These are phyloP conservation scores for Epinotia nisella DNA, from an alignment of 2,888 invertebrate genomes.

Conservation along the genomic window DNA sequence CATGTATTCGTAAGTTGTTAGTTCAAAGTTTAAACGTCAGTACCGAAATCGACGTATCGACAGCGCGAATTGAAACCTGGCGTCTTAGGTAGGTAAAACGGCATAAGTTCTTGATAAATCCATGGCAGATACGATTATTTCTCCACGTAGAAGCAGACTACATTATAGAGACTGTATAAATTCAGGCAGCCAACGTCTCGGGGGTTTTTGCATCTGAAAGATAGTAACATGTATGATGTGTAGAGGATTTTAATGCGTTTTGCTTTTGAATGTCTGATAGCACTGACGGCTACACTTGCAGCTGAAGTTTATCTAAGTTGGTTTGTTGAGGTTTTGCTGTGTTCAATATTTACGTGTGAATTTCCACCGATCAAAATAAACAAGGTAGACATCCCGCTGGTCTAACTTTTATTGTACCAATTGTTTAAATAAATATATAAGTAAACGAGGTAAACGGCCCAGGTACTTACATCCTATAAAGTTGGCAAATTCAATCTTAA, in stretches of 20 bases:
- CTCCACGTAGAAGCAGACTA: neutral
- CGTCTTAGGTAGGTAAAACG: neutral
- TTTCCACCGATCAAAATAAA: neutral
- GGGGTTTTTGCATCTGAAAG: neutral
- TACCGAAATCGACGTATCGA: slow-evolving; percentile 18
- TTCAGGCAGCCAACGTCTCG: slow-evolving; percentile 12
- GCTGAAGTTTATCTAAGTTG: slow-evolving; percentile 15
- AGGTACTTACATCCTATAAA: no score
- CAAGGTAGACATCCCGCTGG: no score
- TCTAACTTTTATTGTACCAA: no score
- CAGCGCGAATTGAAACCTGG: slow-evolving; percentile 35
- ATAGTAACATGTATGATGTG: neutral
- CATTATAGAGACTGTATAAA: slow-evolving; percentile 26
- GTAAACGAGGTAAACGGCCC: no score
- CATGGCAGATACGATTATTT: neutral
- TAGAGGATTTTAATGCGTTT: neutral
- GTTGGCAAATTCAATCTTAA: no score
- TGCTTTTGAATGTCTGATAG: neutral
- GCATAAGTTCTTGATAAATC: neutral
- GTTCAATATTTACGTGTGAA: neutral
- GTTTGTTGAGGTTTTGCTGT: slow-evolving; percentile 5
- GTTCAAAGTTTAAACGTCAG: neutral
- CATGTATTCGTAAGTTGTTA: neutral
- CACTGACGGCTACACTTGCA: slow-evolving; percentile 16
- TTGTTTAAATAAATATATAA: no score